Conservation (phyloP, 1,140 invertebrate genomes). For the Ooceraea biroi region DNA sequence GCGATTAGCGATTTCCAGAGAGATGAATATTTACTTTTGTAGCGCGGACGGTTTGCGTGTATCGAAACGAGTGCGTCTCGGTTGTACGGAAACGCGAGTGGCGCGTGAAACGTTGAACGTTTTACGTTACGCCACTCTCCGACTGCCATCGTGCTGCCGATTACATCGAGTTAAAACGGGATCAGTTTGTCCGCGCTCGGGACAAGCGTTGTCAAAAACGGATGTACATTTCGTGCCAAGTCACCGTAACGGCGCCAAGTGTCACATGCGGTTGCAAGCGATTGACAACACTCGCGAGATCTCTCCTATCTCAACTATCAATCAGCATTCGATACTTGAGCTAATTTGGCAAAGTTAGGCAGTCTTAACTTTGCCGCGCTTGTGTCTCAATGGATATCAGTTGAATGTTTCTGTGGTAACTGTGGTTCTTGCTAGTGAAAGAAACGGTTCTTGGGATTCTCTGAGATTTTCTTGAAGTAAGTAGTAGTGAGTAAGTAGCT, state of each 20-base stretch:
- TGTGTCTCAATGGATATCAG: slow-evolving; percentile 54
- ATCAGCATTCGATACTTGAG: slow-evolving; percentile 15
- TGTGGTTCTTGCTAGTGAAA: slow-evolving; percentile 66
- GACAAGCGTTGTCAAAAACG: neutral
- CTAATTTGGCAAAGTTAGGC: slow-evolving; percentile 66
- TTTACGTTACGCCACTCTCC: neutral
- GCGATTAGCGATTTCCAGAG: too few relatives aligned
- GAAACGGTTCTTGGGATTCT: slow-evolving; percentile 17
- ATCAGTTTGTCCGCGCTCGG: neutral
- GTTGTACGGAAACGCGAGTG: too few relatives aligned
- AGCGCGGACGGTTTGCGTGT: too few relatives aligned
- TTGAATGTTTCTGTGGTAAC: slow-evolving; percentile 71
- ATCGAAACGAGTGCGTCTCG: too few relatives aligned
- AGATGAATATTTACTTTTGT: too few relatives aligned
- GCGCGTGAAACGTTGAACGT: too few relatives aligned
- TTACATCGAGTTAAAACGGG: neutral
- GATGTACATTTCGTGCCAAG: neutral
- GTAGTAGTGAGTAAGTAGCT: slow-evolving; percentile 75
- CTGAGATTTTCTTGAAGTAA: slow-evolving; percentile 57
- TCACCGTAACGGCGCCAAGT: neutral
- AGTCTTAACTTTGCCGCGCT: slow-evolving; percentile 68
- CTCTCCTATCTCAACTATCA: slow-evolving; percentile 32
- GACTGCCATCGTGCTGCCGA: neutral
- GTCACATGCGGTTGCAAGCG: neutral
- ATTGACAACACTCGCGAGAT: slow-evolving; percentile 10